These are phyloP conservation scores for Drosophila simulans DNA, from an alignment of 1,140 invertebrate species.

Conservation along the genomic window DNA sequence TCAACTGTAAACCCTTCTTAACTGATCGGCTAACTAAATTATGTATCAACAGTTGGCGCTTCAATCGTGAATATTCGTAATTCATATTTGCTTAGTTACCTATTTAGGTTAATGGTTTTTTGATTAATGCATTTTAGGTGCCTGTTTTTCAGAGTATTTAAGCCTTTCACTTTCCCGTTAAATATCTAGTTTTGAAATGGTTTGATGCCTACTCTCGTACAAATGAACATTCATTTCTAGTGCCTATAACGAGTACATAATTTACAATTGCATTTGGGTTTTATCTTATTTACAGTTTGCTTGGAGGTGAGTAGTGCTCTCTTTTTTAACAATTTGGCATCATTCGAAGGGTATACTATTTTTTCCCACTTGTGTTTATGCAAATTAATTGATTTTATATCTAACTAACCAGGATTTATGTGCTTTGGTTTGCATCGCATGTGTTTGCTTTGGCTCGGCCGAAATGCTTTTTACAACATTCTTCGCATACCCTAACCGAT, in stretches of 20 bases:
- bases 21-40: constrained; percentile 20
- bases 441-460: neutral
- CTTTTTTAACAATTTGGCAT: constrained; percentile 60
- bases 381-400: constrained; percentile 23
- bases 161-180: neutral
- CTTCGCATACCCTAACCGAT: too few relatives aligned
- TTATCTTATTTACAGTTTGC: constrained; percentile 35
- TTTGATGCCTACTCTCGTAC: constrained; percentile 20
- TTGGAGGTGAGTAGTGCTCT: constrained; percentile 12
- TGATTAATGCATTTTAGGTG: constrained; percentile 29
- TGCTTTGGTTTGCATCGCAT: neutral
- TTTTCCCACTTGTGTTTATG: constrained; percentile 22
- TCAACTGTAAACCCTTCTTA: too few relatives aligned
- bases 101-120: constrained; percentile 26
- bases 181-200: constrained; percentile 21
- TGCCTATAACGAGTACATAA: constrained; percentile 71
- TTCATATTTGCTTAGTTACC: too few relatives aligned
- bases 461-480: neutral
- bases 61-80: too few relatives aligned
- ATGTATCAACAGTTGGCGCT: too few relatives aligned
- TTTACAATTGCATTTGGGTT: constrained; percentile 66
- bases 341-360: constrained; percentile 28
- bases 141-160: neutral
- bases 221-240: constrained; percentile 43
- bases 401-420: constrained; percentile 40